Evolutionary conservation across 2,113 vertebrate species (phyloP).

Genomic region (Antechinus stuartii): DNA sequence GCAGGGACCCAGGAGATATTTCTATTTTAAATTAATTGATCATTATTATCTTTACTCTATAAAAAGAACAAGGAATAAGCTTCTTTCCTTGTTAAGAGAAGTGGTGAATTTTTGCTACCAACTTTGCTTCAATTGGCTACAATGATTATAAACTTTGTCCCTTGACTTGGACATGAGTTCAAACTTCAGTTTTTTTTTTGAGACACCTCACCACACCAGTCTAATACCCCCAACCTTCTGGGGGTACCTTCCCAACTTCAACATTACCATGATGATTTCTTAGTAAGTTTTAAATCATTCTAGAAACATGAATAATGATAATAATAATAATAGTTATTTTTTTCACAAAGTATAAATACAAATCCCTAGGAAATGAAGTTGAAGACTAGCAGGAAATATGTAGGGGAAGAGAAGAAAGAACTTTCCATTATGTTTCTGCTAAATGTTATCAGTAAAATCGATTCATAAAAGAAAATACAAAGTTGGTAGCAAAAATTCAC

Average conservation of each 20-base stretch:
- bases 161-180: too few species aligned
- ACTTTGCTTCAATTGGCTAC: neutral
- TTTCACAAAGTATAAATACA: neutral
- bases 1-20: neutral
- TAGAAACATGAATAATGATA: neutral
- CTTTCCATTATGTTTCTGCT: neutral
- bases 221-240: too few species aligned
- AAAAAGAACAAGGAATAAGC: neutral
- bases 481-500: neutral
- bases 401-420: neutral
- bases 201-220: too few species aligned
- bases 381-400: neutral
- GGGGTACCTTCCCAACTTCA: too few species aligned
- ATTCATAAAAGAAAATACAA: neutral
- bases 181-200: too few species aligned
- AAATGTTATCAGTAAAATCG: neutral
- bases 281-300: neutral
- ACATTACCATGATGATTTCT: neutral
- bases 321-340: neutral
- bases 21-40: neutral
- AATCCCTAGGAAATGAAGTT: neutral
- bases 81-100: neutral
- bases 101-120: neutral
- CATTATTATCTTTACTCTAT: neutral
- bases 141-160: too few species aligned